A percentile compares a stretch with the other conserved stretches of the same genome.
These are phyloP conservation scores for Trissolcus basalis DNA, from an alignment of 1,140 invertebrate genomes.

Conservation along the genomic window DNA sequence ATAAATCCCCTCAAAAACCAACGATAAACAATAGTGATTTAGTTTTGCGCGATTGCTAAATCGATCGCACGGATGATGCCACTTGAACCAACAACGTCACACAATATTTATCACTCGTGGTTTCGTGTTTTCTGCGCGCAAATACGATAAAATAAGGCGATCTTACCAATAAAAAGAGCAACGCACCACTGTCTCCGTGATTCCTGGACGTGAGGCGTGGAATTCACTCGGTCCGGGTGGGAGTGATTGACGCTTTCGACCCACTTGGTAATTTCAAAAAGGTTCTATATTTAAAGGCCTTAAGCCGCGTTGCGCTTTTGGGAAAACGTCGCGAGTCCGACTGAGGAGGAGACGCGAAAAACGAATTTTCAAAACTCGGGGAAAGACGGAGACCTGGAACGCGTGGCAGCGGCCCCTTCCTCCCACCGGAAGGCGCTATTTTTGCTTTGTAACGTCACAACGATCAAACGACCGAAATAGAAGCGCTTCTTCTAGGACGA, in stretches of 20 bases:
- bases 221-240: constrained; percentile 21
- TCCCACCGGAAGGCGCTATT: constrained; percentile 70
- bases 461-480: constrained; percentile 70
- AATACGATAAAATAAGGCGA: constrained; percentile 17
- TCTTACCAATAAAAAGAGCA: constrained; percentile 61
- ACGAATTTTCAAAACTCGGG: constrained; percentile 68
- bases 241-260: constrained; percentile 49
- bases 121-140: too few relatives aligned
- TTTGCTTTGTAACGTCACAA: constrained; percentile 73
- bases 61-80: not conserved
- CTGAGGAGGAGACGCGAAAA: constrained; percentile 34
- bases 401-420: constrained; percentile 64
- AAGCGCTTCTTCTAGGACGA: constrained; percentile 69
- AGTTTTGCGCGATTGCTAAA: not conserved
- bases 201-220: constrained; percentile 35
- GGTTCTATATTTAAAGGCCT: constrained; percentile 43
- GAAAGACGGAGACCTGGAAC: constrained; percentile 71
- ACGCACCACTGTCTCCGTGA: constrained; percentile 60
- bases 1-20: too few relatives aligned
- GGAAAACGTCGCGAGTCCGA: constrained; percentile 27
- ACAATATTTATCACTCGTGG: constrained; percentile 15
- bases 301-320: constrained; percentile 30
- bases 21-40: too few relatives aligned
- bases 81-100: constrained; percentile 7
- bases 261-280: constrained; percentile 34